Evolutionary conservation across 2,797 vertebrate species (phyloP).

Genomic region (Ceyx erithaca): DNA sequence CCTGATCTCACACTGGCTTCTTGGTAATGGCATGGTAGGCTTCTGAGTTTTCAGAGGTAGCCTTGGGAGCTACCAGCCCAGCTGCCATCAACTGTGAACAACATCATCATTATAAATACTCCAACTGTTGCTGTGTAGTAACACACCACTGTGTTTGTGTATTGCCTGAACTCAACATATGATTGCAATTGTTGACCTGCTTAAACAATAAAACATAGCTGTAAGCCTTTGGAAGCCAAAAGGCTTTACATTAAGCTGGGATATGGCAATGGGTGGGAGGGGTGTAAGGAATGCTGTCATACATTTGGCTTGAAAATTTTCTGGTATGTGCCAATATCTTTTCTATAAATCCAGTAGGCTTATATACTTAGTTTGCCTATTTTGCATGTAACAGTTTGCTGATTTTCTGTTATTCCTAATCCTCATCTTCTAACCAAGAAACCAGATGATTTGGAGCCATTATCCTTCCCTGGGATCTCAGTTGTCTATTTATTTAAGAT

Average conservation of each 20-base stretch:
- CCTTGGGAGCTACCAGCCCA: slow-evolving; percentile 2
- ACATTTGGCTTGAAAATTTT: slow-evolving; percentile 28
- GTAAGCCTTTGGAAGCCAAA: slow-evolving; percentile 61
- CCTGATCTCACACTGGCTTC: not conserved
- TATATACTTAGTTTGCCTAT: not conserved
- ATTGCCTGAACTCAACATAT: slow-evolving; percentile 52
- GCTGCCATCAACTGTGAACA: not conserved
- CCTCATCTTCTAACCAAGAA: not conserved
- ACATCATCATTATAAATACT: not conserved
- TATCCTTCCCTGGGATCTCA: not conserved
- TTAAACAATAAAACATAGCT: slow-evolving; percentile 52
- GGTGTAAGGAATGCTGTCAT: slow-evolving; percentile 42
- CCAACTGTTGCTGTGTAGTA: slow-evolving; percentile 46
- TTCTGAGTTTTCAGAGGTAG: not conserved
- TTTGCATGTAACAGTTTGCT: slow-evolving; percentile 20
- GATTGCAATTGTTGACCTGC: slow-evolving; percentile 66
- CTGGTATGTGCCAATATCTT: slow-evolving; percentile 50
- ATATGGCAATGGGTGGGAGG: slow-evolving; percentile 16
- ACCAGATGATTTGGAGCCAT: not conserved
- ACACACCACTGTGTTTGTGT: slow-evolving; percentile 53
- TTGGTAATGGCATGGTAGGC: not conserved
- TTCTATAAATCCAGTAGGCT: slow-evolving; percentile 28
- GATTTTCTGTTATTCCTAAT: not conserved
- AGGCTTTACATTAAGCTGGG: slow-evolving; percentile 44
- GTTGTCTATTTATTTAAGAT: not conserved